Base-by-base conservation (phyloP, 2,797 vertebrate genomes). In the Huso huso region DNA sequence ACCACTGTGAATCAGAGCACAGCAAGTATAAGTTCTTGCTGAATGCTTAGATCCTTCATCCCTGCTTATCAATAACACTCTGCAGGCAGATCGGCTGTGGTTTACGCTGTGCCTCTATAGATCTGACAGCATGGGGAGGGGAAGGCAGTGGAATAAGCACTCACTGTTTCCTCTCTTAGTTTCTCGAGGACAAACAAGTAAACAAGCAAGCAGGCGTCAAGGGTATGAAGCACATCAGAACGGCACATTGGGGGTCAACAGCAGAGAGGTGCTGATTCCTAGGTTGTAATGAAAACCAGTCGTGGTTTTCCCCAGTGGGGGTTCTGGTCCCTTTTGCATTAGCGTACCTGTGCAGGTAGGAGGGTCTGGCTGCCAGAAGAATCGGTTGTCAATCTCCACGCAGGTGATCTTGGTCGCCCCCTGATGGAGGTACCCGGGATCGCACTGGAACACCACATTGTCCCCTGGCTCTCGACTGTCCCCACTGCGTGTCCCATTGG, bases 331-430 rank as follows among this genome's bases (percentile, higher is more conserved):
- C 23, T 37, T 2, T 37, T 37, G 23, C 23, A 37, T 37, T 86
- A 82, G 79, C 68, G 77, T 85, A 94, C 93, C 93, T 60, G 84
- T 90, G 83, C 97, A 99, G 6, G 91, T 94, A 0, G 97, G 97
- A 0, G 96, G 96, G 78, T 96, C 95, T 0, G 97, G 97, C 71
- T 98, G 92, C 97, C 97, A 99, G 88, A 98, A 99, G 83, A 93
- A 99, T 61, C 97, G 91, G 65, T 91, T 94, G 67, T 94, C 94
- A n/a, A 97, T 89, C 86, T 97, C 96, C 10, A 97, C 93, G 1
- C 97, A 99, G 74, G 85, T 95, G 84, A 99, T 98, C 73, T 87
- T 90, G 5, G 87, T 84, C 1, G 91, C 89, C n/a, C 97, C 97
- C 81, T 96, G 93, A 73, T 98, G 87, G 6, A 83, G 49, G 0